Conservation (phyloP, 1,140 invertebrate genomes). For the Globodera rostochiensis region DNA sequence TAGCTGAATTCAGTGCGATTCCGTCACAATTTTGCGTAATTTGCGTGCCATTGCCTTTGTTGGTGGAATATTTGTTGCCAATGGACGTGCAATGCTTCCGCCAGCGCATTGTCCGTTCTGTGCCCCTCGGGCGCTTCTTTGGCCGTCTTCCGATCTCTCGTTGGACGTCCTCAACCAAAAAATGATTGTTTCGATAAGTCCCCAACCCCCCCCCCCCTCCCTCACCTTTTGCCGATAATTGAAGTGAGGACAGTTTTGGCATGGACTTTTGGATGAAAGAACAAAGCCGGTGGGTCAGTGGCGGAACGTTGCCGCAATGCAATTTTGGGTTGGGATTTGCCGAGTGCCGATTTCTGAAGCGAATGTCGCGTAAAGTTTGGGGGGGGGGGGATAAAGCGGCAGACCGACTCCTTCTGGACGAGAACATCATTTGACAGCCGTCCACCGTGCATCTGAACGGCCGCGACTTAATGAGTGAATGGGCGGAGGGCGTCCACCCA, state of each 20-base stretch:
- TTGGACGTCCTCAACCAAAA: not conserved
- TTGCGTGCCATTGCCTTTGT: not conserved
- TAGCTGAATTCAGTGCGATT: not conserved
- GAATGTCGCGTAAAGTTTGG: not conserved
- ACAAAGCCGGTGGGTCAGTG: not conserved
- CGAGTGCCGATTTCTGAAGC: slow-evolving; percentile 47
- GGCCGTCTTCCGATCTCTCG: not conserved
- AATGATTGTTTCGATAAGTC: not conserved
- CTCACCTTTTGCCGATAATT: slow-evolving; percentile 2
- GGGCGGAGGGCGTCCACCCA: too few relatives aligned
- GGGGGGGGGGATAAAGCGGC: slow-evolving; percentile 69
- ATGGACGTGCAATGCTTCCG: not conserved
- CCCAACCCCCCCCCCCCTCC: not conserved
- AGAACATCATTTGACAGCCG: slow-evolving; percentile 98
- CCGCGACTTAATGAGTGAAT: too few relatives aligned
- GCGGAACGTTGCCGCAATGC: slow-evolving; percentile 36
- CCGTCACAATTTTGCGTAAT: not conserved
- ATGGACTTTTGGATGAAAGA: slow-evolving; percentile 15
- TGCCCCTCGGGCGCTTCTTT: not conserved
- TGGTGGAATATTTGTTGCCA: not conserved
- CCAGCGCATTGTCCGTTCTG: not conserved
- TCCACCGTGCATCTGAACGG: slow-evolving; percentile 78
- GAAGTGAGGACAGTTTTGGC: not conserved
- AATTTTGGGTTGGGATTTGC: slow-evolving; percentile 54
- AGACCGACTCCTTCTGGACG: slow-evolving; percentile 70